phyloP scores from a whole-genome alignment of 2,113 vertebrate species.

The Pitta sordida region DNA sequence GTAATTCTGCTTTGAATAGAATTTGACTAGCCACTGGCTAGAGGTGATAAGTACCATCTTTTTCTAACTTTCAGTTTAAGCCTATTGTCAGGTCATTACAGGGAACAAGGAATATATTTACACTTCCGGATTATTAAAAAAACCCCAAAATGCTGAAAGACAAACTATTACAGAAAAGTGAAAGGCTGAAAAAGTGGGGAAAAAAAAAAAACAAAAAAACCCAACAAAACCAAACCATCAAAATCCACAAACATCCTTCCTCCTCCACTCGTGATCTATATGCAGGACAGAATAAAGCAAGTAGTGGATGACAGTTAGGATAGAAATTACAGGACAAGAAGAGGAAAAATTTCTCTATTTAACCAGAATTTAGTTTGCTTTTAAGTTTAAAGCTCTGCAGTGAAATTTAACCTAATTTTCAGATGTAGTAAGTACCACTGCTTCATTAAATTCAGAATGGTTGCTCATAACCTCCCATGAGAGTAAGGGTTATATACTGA shows the following conservation, averaged over 20 bases:
- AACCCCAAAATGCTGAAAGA: background rate
- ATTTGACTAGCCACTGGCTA: background rate
- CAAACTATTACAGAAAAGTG: background rate
- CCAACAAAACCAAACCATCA: accelerated
- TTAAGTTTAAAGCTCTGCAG: background rate
- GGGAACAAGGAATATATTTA: background rate
- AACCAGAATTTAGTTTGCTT: background rate
- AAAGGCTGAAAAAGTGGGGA: background rate
- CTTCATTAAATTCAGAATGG: conserved; percentile 9
- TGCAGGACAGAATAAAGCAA: background rate
- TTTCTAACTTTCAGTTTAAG: background rate
- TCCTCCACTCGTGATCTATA: background rate
- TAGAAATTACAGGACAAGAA: background rate
- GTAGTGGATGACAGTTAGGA: background rate
- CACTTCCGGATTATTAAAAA: background rate
- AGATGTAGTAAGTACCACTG: background rate
- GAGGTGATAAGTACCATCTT: background rate
- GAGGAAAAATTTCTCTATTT: background rate
- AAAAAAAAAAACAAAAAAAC: background rate
- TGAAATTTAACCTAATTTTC: conserved; percentile 24
- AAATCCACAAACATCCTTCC: background rate
- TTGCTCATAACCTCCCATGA: background rate
- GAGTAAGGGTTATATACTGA: conserved; percentile 11
- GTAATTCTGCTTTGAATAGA: background rate
- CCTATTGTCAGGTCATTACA: background rate